phyloP scores from a whole-genome alignment of 2,888 invertebrate genomes.

The Megamerina dolium region DNA sequence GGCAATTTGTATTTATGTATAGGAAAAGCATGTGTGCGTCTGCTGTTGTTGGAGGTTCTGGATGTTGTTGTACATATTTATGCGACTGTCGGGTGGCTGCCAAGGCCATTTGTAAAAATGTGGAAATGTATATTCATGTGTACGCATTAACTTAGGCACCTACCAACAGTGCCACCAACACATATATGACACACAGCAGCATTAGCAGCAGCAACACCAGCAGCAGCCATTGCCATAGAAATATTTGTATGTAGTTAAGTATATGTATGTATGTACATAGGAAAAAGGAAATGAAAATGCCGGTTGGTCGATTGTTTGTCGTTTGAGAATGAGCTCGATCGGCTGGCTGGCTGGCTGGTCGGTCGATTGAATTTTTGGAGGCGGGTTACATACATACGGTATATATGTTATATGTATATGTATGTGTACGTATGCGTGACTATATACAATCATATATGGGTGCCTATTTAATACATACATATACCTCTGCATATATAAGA shows the following conservation, averaged over 20 bases:
- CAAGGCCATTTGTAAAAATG: constrained; percentile 19
- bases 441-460: not conserved
- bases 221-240: constrained; percentile 4
- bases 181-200: not conserved
- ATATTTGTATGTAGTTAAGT: too few species aligned
- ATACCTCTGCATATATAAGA: not conserved
- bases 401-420: not conserved
- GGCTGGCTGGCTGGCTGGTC: too few species aligned
- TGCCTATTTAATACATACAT: constrained; percentile 1
- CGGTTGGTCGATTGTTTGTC: constrained; percentile 19
- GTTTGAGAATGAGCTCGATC: too few species aligned
- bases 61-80: constrained; percentile 5
- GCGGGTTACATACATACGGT: too few species aligned
- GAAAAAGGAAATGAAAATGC: constrained; percentile 42
- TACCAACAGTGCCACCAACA: constrained; percentile 6
- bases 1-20: too few species aligned
- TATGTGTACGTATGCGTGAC: constrained; percentile 7
- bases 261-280: too few species aligned
- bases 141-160: constrained; percentile 8
- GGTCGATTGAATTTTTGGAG: too few species aligned
- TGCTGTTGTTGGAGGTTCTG: too few species aligned
- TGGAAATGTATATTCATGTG: not conserved
- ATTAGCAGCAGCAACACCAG: not conserved
- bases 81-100: constrained; percentile 10
- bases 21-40: too few species aligned